phyloP scores from a whole-genome alignment of 2,797 vertebrate genomes.

The Phyllotis vaccarum region DNA sequence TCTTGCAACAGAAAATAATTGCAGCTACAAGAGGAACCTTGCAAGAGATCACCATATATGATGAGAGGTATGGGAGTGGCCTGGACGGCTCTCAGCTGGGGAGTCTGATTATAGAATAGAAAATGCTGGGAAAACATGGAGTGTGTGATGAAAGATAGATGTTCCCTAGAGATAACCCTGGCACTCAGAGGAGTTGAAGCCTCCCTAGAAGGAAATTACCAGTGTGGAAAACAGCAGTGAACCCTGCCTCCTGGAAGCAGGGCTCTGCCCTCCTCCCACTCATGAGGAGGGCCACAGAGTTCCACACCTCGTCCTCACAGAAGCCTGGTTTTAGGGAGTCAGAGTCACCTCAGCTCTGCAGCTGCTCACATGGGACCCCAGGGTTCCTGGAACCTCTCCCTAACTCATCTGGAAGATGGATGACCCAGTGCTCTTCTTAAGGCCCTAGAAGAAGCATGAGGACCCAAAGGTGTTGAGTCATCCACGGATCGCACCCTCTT shows the following conservation, averaged over 20 bases:
- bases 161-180: background rate
- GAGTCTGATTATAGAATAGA: background rate
- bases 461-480: fast-evolving
- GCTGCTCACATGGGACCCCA: fast-evolving
- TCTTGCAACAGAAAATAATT: background rate
- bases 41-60: too few relatives aligned
- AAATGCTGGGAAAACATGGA: background rate
- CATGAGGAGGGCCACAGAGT: background rate
- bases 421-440: fast-evolving
- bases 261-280: background rate
- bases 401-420: too few relatives aligned
- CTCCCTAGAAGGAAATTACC: background rate
- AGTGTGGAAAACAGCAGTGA: background rate
- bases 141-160: background rate
- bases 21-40: background rate
- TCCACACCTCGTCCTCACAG: background rate
- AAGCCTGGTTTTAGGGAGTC: background rate
- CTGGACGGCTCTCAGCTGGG: background rate
- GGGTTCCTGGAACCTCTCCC: background rate
- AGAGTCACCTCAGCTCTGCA: background rate
- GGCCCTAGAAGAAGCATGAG: fast-evolving
- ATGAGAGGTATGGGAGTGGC: background rate
- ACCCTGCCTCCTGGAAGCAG: background rate
- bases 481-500: fast-evolving
- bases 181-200: background rate